phyloP scores from a whole-genome alignment of 2,888 invertebrate species.

The Coenonympha glycerion region DNA sequence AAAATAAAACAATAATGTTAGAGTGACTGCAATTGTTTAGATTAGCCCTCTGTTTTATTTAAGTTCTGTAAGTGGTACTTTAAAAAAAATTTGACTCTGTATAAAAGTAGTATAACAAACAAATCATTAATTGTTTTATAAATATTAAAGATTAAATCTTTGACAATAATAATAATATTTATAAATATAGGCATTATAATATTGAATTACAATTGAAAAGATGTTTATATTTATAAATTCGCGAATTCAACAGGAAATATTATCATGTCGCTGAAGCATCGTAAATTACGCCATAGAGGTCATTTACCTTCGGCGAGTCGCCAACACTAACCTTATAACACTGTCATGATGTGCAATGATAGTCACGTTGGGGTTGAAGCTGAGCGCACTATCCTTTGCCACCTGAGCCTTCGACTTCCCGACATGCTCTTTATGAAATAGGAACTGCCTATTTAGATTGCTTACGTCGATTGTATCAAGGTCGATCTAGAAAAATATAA shows the following conservation, averaged over 20 bases:
- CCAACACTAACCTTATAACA: conserved; percentile 84
- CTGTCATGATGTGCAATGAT: conserved; percentile 95
- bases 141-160: no score
- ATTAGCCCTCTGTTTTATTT: no score
- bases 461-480: conserved; percentile 99
- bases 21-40: no score
- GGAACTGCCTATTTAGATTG: conserved; percentile 98
- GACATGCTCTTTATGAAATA: conserved; percentile 99
- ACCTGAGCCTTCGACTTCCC: conserved; percentile 97
- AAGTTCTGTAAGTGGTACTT: no score
- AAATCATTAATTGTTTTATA: no score
- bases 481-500: conserved; percentile 86
- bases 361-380: conserved; percentile 90
- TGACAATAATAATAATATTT: no score
- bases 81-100: no score
- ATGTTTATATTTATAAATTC: neutral
- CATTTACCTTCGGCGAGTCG: conserved; percentile 14
- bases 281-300: conserved; percentile 3
- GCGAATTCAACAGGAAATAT: neutral
- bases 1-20: no score
- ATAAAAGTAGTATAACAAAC: no score
- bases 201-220: no score
- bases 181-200: no score
- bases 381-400: conserved; percentile 90
- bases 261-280: neutral